These are phyloP conservation scores for Sphinx pinastri DNA, from an alignment of 2,888 invertebrate species.

Conservation along the genomic window DNA sequence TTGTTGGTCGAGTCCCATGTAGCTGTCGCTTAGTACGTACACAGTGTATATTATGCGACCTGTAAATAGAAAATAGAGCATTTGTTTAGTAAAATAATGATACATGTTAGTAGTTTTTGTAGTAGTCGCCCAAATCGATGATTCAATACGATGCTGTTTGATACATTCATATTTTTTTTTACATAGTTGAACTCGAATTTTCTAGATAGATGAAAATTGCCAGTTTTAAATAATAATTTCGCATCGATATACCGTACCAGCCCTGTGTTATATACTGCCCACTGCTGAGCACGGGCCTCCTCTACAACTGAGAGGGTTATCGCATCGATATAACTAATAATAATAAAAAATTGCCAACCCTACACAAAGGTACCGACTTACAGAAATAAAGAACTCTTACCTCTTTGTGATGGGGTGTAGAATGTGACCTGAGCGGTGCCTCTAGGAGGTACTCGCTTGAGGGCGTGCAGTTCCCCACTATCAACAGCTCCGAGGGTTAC, in stretches of 20 bases:
- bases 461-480: slow-evolving; percentile 89
- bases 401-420: slow-evolving; percentile 60
- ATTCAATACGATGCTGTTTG: no score
- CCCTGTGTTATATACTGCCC: no score
- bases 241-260: no score
- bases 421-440: slow-evolving; percentile 69
- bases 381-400: slow-evolving; percentile 41
- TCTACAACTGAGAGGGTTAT: no score
- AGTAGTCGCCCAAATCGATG: no score
- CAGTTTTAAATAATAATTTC: no score
- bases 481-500: slow-evolving; percentile 90
- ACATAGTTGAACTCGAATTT: no score
- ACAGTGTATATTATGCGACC: slow-evolving; percentile 91
- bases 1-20: slow-evolving; percentile 97
- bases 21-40: slow-evolving; percentile 95
- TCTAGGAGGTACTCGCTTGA: slow-evolving; percentile 88
- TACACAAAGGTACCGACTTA: not conserved
- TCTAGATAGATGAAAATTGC: no score
- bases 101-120: not conserved
- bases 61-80: slow-evolving; percentile 45
- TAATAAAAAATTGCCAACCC: not conserved
- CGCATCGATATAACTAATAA: no score
- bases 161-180: no score
- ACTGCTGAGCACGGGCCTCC: no score
- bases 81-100: not conserved